Percentiles rank a stretch among this genome's conserved stretches.
phyloP scores from a whole-genome alignment of 2,113 vertebrate genomes.

The Gnathonemus echidnorhynchus region DNA sequence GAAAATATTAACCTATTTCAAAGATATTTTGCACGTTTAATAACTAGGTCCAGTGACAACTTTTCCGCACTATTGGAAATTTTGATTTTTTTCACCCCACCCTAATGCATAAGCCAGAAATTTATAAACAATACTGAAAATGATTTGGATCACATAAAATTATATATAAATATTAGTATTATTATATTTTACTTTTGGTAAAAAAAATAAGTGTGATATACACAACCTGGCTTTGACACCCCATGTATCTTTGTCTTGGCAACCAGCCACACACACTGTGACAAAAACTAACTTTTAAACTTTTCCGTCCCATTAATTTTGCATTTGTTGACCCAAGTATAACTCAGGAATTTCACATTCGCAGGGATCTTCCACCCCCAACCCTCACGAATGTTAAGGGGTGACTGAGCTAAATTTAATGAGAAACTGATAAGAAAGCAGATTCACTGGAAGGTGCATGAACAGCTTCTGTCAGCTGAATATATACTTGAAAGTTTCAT shows the following conservation, averaged over 20 bases:
- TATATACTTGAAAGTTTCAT: not conserved
- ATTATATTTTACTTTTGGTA: not conserved
- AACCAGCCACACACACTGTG: too few relatives aligned
- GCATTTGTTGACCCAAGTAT: not conserved
- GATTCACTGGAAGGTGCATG: not conserved
- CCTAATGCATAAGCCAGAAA: not conserved
- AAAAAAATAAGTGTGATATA: too few relatives aligned
- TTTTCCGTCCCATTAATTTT: not conserved
- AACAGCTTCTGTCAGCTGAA: not conserved
- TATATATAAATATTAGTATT: not conserved
- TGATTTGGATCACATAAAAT: not conserved
- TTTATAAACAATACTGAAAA: not conserved
- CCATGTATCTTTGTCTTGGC: too few relatives aligned
- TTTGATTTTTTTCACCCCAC: too few relatives aligned
- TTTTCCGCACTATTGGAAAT: too few relatives aligned
- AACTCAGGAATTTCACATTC: not conserved
- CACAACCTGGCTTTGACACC: too few relatives aligned
- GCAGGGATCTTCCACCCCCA: not conserved
- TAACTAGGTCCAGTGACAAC: too few relatives aligned
- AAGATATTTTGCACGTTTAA: too few relatives aligned
- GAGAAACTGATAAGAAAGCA: not conserved
- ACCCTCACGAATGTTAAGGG: not conserved
- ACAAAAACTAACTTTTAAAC: not conserved
- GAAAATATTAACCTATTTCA: too few relatives aligned
- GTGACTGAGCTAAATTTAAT: not conserved